Base-by-base conservation (phyloP, 2,888 invertebrate genomes). In the Linnaemya vulpina region DNA sequence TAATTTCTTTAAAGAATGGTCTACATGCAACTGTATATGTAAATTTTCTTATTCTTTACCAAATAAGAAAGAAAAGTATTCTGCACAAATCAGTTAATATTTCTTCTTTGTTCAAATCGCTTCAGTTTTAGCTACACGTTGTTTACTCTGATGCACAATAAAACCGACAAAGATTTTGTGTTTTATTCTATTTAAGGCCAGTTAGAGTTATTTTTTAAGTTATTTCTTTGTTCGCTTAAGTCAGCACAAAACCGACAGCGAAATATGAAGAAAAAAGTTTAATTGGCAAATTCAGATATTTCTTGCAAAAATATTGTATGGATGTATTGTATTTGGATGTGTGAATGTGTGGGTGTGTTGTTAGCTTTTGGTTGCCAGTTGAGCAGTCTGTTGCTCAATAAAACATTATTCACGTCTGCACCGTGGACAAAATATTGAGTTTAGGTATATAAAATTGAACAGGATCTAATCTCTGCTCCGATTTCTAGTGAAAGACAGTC, bases 241-340 rank as follows among this genome's bases (percentile, higher is more conserved):
- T 71, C 71, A 79, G 71, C 70, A 79, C 3, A 63, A 71, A 63
- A 62, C 53, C 62, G 58, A 60, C n/a, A 77, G 70, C 25, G 55
- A 11, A 58, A 40, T 22, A 70, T 46, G 49, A 62, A 60, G 22
- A 74, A 68, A 84, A 76, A 74, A 74, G 68, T 78, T 81, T 81
- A 84, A 81, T 84, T 84, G 84, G 84, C 81, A 74, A 81, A 81
- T 81, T 74, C 70, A 70, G 76, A 58, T 80, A 73, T 35, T 4
- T 35, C 55, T 53, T 63, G n/a, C 38, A 62, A 40, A 62, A 13
- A 40, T 20, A 20, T 38, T 25, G 20, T 55, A 15, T 25, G 11
- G 5, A 70, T 22, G 40, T 10, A 49, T 17, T 49, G n/a, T 49
- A n/a, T 4, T 17, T 3, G n/a, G 20, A 10, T 51, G 8, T 38